Percentiles rank a stretch among this genome's conserved stretches.
phyloP scores from a whole-genome alignment of 2,113 vertebrate species.

The Lanius ludovicianus region DNA sequence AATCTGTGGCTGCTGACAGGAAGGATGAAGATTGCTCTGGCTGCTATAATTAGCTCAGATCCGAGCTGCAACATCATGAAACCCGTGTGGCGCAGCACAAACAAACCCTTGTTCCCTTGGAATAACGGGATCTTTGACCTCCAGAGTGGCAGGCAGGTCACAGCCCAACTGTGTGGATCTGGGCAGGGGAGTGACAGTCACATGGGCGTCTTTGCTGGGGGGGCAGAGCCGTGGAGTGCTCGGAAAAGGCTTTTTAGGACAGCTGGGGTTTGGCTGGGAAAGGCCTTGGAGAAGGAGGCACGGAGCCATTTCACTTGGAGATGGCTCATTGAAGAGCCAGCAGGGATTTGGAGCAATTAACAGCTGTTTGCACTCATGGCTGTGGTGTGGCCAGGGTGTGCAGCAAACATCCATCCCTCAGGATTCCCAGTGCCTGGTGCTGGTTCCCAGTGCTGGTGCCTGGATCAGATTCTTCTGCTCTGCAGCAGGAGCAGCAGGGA shows the following conservation, averaged over 20 bases:
- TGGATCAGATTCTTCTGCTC: neutral
- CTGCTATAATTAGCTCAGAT: conserved; percentile 11
- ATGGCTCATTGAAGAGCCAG: neutral
- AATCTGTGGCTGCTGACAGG: neutral
- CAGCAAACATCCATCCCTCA: neutral
- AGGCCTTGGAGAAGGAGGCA: neutral
- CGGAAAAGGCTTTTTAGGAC: neutral
- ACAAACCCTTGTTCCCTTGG: neutral
- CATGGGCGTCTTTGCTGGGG: neutral
- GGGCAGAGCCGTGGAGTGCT: rapidly evolving
- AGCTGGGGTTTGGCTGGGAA: neutral
- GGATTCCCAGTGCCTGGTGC: rapidly evolving
- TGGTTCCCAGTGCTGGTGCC: neutral
- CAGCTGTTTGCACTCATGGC: neutral
- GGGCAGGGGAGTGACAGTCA: neutral
- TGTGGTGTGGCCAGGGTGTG: neutral
- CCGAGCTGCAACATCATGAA: neutral
- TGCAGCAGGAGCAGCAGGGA: neutral
- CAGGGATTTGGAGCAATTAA: neutral
- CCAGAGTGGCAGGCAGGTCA: neutral
- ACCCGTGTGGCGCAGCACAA: neutral
- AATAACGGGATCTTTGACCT: neutral
- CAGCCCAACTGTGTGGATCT: neutral
- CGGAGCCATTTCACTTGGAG: neutral
- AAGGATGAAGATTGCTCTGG: neutral